Evolutionary conservation across 2,797 vertebrate genomes (phyloP).

Genomic region (Botia kubotai): DNA sequence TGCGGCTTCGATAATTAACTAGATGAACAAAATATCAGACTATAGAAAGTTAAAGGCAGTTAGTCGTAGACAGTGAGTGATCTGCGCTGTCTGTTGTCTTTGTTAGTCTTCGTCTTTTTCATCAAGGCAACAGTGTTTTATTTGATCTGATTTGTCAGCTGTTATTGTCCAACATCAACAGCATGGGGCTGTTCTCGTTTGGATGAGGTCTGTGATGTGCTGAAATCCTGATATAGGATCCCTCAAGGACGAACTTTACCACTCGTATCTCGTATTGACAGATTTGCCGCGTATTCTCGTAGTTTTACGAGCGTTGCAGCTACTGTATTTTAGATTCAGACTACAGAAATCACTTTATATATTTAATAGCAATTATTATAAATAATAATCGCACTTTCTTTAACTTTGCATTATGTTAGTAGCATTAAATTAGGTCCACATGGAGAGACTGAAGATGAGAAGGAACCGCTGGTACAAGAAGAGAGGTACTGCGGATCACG

Average conservation of each 20-base stretch:
- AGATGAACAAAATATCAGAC: not conserved
- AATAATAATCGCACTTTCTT: slow-evolving; percentile 60
- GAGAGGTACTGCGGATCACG: slow-evolving; percentile 81
- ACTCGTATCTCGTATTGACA: slow-evolving; percentile 71
- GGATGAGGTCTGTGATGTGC: slow-evolving; percentile 24
- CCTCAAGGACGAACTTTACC: slow-evolving; percentile 67
- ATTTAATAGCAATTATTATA: too few relatives aligned
- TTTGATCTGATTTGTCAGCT: not conserved
- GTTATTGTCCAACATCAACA: slow-evolving; percentile 6
- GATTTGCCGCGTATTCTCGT: not conserved
- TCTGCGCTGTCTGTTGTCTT: not conserved
- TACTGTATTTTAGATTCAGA: not conserved
- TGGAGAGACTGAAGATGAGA: slow-evolving; percentile 79
- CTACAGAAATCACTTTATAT: not conserved
- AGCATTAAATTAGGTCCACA: slow-evolving; percentile 71
- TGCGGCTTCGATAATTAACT: not conserved
- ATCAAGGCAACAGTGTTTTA: not conserved
- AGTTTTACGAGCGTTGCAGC: not conserved
- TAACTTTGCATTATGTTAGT: slow-evolving; percentile 72
- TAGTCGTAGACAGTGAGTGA: not conserved
- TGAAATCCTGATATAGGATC: too few relatives aligned
- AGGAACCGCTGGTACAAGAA: slow-evolving; percentile 79
- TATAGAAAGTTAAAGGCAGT: not conserved
- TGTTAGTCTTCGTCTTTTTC: not conserved
- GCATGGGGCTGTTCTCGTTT: not conserved